phyloP scores from a whole-genome alignment of 2,113 vertebrate species.

The Podocnemis expansa region DNA sequence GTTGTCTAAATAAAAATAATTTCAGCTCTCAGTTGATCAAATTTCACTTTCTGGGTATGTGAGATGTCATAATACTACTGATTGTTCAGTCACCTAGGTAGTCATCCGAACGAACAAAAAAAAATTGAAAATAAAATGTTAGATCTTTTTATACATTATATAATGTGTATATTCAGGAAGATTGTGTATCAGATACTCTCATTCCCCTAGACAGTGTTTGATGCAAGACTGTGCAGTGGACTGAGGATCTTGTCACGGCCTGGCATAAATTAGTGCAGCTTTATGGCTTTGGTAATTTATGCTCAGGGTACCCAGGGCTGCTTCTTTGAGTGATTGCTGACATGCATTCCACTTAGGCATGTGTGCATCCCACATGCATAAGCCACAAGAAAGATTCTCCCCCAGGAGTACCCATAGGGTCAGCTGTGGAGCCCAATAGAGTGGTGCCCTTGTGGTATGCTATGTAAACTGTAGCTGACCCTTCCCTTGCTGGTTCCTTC shows the following conservation, averaged over 20 bases:
- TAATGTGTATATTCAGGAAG: not conserved
- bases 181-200: not conserved
- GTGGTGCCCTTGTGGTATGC: too few species aligned
- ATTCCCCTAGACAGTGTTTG: not conserved
- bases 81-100: not conserved
- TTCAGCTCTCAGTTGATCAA: not conserved
- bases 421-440: too few species aligned
- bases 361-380: too few species aligned
- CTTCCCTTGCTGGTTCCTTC: too few species aligned
- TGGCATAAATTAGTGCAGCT: not conserved
- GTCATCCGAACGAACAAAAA: not conserved
- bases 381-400: too few species aligned
- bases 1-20: not conserved
- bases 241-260: not conserved
- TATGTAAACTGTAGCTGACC: too few species aligned
- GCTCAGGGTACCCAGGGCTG: too few species aligned
- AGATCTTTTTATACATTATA: not conserved
- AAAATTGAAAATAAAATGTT: not conserved
- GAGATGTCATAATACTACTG: not conserved
- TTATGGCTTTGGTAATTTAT: not conserved
- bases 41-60: not conserved
- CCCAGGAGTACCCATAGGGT: too few species aligned
- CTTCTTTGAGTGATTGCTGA: too few species aligned
- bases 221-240: not conserved
- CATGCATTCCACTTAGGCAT: too few species aligned